These are phyloP conservation scores for Tragelaphus imberbis DNA, from an alignment of 2,113 vertebrate genomes.

Conservation along the genomic window DNA sequence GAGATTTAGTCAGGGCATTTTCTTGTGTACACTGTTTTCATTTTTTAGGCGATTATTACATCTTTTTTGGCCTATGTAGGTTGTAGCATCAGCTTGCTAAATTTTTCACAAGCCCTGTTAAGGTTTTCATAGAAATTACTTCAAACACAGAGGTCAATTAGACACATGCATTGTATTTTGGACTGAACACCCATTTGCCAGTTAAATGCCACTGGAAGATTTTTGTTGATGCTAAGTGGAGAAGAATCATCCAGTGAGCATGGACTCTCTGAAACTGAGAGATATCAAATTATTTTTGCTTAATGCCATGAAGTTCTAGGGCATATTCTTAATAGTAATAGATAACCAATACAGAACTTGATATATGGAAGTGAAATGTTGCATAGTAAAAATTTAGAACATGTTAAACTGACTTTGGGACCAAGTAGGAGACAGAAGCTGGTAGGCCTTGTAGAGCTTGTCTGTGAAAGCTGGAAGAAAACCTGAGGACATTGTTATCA, in stretches of 20 bases:
- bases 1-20: background rate
- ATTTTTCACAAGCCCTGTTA: background rate
- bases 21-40: background rate
- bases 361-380: background rate
- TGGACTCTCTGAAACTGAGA: background rate
- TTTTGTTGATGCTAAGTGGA: background rate
- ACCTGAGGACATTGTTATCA: background rate
- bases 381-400: background rate
- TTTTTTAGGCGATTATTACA: background rate
- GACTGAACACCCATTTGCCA: background rate
- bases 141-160: background rate
- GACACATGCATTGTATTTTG: background rate
- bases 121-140: background rate
- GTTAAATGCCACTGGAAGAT: background rate
- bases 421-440: background rate
- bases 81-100: background rate
- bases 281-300: background rate
- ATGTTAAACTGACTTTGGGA: background rate
- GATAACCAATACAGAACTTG: background rate
- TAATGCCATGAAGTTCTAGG: background rate
- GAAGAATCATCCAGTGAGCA: background rate
- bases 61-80: background rate
- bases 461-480: background rate
- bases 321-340: background rate
- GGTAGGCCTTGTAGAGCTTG: background rate